These are phyloP conservation scores for Proterorhinus semilunaris DNA, from an alignment of 2,113 vertebrate genomes.

Conservation along the genomic window DNA sequence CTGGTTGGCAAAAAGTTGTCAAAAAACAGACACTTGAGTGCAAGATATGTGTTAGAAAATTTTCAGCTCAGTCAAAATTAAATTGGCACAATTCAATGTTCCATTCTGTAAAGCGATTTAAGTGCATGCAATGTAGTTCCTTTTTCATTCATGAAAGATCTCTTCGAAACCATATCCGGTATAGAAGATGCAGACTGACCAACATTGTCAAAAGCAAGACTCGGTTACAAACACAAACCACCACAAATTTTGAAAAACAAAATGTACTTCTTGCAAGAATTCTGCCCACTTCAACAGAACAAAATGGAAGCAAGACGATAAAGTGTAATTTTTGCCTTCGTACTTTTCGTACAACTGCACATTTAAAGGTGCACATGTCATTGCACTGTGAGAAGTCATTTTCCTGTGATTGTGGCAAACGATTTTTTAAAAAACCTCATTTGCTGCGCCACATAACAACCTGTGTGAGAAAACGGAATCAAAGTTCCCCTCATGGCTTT, in stretches of 20 bases:
- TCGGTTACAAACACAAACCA: constrained; percentile 11
- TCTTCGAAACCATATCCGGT: constrained; percentile 57
- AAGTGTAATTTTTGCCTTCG: constrained; percentile 72
- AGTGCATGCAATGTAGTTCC: constrained; percentile 59
- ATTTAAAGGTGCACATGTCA: constrained; percentile 61
- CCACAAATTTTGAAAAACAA: constrained; percentile 26
- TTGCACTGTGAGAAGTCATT: constrained; percentile 77
- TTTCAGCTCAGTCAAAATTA: constrained; percentile 56
- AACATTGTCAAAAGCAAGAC: not conserved
- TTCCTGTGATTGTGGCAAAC: constrained; percentile 70
- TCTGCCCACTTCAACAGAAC: constrained; percentile 42
- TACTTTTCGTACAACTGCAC: constrained; percentile 52
- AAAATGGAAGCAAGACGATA: constrained; percentile 41
- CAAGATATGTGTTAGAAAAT: constrained; percentile 61
- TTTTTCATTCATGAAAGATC: constrained; percentile 56
- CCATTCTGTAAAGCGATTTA: constrained; percentile 62
- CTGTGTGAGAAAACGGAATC: constrained; percentile 45
- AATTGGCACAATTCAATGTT: constrained; percentile 66
- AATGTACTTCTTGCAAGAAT: constrained; percentile 53
- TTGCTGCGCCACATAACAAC: constrained; percentile 69
- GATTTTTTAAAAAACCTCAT: constrained; percentile 76
- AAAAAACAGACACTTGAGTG: constrained; percentile 54
- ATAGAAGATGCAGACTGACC: constrained; percentile 40
- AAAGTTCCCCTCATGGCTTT: constrained; percentile 60
- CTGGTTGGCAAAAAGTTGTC: constrained; percentile 56